A percentile compares a stretch with the other conserved stretches of the same genome.
phyloP scores from a whole-genome alignment of 2,797 vertebrate genomes.

The Serranus cabrilla region DNA sequence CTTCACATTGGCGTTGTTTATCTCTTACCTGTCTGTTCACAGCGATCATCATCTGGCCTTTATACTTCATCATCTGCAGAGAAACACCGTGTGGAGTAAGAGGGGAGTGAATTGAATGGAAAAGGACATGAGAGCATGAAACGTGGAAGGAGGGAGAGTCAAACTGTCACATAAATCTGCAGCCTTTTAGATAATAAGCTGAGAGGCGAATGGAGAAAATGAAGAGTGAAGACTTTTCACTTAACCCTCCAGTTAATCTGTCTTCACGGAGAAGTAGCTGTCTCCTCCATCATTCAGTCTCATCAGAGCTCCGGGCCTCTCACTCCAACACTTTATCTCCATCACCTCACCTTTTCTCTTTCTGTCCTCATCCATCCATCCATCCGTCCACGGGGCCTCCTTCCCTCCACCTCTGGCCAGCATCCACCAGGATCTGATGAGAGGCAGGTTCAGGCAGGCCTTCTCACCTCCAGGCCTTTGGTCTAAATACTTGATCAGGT shows the following conservation, averaged over 20 bases:
- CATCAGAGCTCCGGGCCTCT: slow-evolving; percentile 24
- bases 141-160: slow-evolving; percentile 9
- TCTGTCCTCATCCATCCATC: slow-evolving; percentile 19
- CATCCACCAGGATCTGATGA: slow-evolving; percentile 7
- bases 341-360: slow-evolving; percentile 23
- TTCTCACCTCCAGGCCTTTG: slow-evolving; percentile 12
- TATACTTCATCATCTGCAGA: slow-evolving; percentile 34
- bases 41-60: slow-evolving; percentile 12
- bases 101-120: slow-evolving; percentile 48
- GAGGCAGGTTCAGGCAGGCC: slow-evolving; percentile 46
- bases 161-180: slow-evolving; percentile 56
- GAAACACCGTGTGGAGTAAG: slow-evolving; percentile 28
- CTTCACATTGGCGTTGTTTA: too few relatives aligned
- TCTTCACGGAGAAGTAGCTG: slow-evolving; percentile 42
- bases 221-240: slow-evolving; percentile 47
- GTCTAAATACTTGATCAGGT: background rate
- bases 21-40: too few relatives aligned
- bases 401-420: slow-evolving; percentile 12
- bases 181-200: slow-evolving; percentile 58
- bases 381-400: background rate
- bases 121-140: slow-evolving; percentile 8
- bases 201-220: slow-evolving; percentile 48
- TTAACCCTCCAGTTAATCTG: slow-evolving; percentile 57
- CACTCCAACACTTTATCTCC: slow-evolving; percentile 21
- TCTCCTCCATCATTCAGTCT: slow-evolving; percentile 33